Evolutionary conservation across 1,140 invertebrate genomes (phyloP).

Genomic region (Tribolium castaneum): DNA sequence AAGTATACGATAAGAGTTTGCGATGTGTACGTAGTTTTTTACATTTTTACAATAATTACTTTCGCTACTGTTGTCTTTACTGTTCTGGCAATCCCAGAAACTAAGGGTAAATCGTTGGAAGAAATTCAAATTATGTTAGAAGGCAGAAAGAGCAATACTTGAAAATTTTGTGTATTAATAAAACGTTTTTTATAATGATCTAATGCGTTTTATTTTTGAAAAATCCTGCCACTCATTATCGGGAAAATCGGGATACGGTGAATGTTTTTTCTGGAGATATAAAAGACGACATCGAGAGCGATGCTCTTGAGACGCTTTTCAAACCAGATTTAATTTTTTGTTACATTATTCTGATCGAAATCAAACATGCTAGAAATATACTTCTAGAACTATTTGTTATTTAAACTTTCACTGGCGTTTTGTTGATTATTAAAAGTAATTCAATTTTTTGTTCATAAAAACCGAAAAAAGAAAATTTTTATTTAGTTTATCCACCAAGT

Average conservation of each 20-base stretch:
- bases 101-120: conserved; percentile 81
- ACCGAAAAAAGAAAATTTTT: too few species aligned
- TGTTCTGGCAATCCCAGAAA: conserved; percentile 78
- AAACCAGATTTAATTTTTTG: not conserved
- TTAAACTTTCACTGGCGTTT: too few species aligned
- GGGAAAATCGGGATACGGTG: too few species aligned
- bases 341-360: not conserved
- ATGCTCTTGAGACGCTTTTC: not conserved
- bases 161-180: too few species aligned
- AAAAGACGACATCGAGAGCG: not conserved
- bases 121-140: conserved; percentile 69
- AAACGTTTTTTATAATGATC: too few species aligned
- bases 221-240: too few species aligned
- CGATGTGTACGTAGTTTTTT: conserved; percentile 72
- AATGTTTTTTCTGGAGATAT: not conserved
- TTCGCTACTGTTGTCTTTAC: conserved; percentile 72
- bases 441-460: too few species aligned
- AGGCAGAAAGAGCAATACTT: too few species aligned
- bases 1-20: conserved; percentile 61
- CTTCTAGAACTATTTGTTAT: not conserved
- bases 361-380: not conserved
- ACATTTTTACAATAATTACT: conserved; percentile 74
- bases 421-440: too few species aligned
- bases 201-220: too few species aligned
- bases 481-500: too few species aligned